Conservation (phyloP, 2,888 invertebrate species). For the Ophioninae sp. region DNA sequence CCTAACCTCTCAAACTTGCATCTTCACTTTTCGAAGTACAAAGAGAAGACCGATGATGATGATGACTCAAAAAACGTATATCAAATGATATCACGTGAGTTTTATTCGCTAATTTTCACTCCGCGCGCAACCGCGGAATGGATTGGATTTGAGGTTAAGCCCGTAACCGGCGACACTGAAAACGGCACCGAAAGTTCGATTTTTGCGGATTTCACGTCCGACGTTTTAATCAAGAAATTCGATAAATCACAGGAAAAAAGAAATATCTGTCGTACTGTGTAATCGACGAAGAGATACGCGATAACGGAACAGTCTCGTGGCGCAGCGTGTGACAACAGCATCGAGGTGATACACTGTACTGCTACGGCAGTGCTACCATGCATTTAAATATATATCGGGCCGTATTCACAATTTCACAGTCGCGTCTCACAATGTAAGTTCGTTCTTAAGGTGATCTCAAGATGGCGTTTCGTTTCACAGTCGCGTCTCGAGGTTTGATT, state of each 20-base stretch:
- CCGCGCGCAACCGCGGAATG: neutral
- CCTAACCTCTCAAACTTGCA: conserved; percentile 21
- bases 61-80: conserved; percentile 35
- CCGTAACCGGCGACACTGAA: neutral
- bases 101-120: conserved; percentile 8
- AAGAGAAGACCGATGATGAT: neutral
- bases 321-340: conserved; percentile 37
- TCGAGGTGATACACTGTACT: no score
- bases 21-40: neutral
- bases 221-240: neutral
- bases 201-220: neutral
- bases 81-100: conserved; percentile 47
- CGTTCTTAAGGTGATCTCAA: conserved; percentile 3
- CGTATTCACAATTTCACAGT: conserved; percentile 21
- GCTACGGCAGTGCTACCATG: no score
- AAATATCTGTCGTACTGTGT: conserved; percentile 24
- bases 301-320: neutral
- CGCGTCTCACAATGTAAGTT: conserved; percentile 16
- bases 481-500: neutral
- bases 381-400: no score
- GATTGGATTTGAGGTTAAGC: conserved; percentile 23
- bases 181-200: neutral
- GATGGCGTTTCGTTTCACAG: conserved; percentile 16
- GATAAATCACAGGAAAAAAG: conserved; percentile 15
- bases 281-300: conserved; percentile 4